Evolutionary conservation across 2,888 invertebrate genomes (phyloP), one percentile per base, ranked within the genome.

Genomic region (Drosophila robusta): DNA sequence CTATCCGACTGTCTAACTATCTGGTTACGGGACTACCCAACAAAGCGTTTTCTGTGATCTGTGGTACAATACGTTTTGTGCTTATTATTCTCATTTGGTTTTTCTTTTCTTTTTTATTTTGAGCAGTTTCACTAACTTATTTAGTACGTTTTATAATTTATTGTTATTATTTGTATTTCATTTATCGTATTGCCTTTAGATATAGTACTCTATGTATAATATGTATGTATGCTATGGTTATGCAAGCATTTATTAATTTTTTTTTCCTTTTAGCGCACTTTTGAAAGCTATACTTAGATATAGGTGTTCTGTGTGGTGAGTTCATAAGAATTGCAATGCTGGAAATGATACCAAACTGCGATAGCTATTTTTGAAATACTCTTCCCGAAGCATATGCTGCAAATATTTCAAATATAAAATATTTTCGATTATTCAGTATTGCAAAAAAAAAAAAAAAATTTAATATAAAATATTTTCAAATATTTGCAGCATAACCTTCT

Each of bases 41-140:
- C 83, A 78, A 86, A 78, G 86, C 83, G 78, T 77, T 78, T 81
- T 81, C 71, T 64, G 74, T 79, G 68, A 71, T 66, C 58, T 71
- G 64, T 76, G 76, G 61, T 80, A 80, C 75, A 66, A 64, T 80
- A 75, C 71, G 65, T 70, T 71, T 69, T 68, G 72, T 74, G 77
- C 69, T 72, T 67, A 51, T 61, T 64, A 32, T 18, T 51, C 39
- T 34, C 34, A 34, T 34, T 34, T 24, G 9, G 24, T 24, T 38
- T 14, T 8, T 49, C 2, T n/a, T 41, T 2, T 47, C 22, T 70
- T 9, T 14, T 55, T 12, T 41, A 22, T 16, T 36, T 7, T 80
- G 87, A 86, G 89, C 89, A 80, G 80, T 84, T 89, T 89, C 75
- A 71, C 72, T 86, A 81, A 64, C 74, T 84, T 84, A 84, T 51